These are phyloP conservation scores for Zaprionus tsacasi DNA, from an alignment of 1,140 invertebrate species.

Conservation along the genomic window DNA sequence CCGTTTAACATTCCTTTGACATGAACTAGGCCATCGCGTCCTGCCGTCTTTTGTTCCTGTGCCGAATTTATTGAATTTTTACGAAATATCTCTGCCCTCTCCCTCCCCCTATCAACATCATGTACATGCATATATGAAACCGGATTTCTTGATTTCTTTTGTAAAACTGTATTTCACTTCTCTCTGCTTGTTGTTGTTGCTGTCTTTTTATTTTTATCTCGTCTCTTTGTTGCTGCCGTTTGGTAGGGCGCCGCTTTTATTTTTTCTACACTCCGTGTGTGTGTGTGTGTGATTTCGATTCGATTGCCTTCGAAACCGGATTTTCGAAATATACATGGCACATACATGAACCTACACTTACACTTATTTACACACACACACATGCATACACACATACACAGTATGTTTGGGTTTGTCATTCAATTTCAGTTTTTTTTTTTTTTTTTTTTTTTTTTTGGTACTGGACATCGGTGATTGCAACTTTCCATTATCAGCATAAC, in stretches of 20 bases:
- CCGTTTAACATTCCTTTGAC: conserved; percentile 5
- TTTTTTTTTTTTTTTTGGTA: conserved; percentile 2
- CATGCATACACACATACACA: conserved; percentile 14
- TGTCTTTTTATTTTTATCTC: conserved; percentile 37
- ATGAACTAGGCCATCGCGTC: conserved; percentile 4
- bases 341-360: conserved; percentile 17
- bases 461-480: conserved; percentile 6
- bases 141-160: conserved; percentile 63
- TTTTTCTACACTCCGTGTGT: conserved; percentile 31
- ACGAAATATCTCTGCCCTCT: conserved; percentile 36
- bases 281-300: conserved; percentile 53
- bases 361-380: conserved; percentile 13
- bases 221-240: conserved; percentile 28
- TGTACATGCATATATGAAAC: conserved; percentile 38
- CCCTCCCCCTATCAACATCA: too few species aligned
- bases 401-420: conserved; percentile 13
- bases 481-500: conserved; percentile 35
- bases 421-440: conserved; percentile 18
- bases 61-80: conserved; percentile 58
- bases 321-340: conserved; percentile 66
- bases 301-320: conserved; percentile 74
- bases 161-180: conserved; percentile 54
- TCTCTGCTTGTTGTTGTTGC: conserved; percentile 17
- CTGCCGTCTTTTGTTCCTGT: conserved; percentile 22
- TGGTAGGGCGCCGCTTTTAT: conserved; percentile 58